Percentiles rank a stretch among this genome's conserved stretches.
These are phyloP conservation scores for Erythrocebus patas DNA, from an alignment of 2,113 vertebrate species.

Conservation along the genomic window DNA sequence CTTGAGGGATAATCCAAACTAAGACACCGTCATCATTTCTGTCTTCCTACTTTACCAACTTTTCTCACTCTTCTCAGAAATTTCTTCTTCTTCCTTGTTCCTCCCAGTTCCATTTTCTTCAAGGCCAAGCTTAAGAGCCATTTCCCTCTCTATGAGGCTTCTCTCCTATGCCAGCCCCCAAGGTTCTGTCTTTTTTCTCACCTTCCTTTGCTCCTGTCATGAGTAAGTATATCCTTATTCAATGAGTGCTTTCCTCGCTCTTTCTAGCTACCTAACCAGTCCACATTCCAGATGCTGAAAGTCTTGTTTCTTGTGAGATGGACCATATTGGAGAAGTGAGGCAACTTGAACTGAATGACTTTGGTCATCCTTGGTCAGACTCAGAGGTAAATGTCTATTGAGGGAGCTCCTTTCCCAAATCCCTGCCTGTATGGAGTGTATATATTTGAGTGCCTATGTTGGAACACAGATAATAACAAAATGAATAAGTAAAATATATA, in stretches of 20 bases:
- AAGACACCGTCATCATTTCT: background rate
- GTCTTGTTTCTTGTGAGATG: background rate
- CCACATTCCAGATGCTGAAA: background rate
- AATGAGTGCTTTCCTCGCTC: no score
- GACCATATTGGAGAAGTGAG: background rate
- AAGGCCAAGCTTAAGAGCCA: background rate
- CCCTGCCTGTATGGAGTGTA: background rate
- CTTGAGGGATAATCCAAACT: background rate
- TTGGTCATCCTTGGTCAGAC: background rate
- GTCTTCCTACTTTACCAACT: background rate
- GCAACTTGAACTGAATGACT: background rate
- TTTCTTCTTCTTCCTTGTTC: background rate
- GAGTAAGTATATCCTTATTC: background rate
- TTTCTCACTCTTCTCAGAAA: background rate
- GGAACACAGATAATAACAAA: background rate
- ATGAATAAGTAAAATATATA: background rate
- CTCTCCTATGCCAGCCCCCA: background rate
- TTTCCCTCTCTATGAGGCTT: background rate
- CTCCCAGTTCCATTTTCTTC: background rate
- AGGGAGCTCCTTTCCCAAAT: background rate
- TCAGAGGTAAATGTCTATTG: background rate
- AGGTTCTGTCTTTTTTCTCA: background rate
- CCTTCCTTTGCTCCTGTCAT: background rate
- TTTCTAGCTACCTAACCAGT: background rate
- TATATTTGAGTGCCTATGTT: background rate